These are phyloP conservation scores for Rhincodon typus DNA, from an alignment of 2,797 vertebrate species.

Conservation along the genomic window DNA sequence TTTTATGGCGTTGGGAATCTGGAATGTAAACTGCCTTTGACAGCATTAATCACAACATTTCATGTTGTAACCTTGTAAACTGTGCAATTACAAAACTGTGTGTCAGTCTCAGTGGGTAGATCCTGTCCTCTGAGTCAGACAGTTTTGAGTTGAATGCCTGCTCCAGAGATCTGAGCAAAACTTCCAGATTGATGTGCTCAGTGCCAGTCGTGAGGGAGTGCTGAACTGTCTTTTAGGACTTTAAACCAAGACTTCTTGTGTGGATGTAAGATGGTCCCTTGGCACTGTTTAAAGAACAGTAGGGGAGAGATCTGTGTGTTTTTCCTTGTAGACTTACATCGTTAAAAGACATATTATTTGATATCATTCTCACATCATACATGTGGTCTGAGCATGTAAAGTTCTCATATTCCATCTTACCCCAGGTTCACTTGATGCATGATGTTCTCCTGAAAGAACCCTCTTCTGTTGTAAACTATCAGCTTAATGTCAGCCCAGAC, in stretches of 20 bases:
- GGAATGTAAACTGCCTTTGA: slow-evolving; percentile 14
- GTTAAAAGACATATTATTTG: too few relatives aligned
- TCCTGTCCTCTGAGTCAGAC: not conserved
- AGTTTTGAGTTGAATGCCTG: not conserved
- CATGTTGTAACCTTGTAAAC: slow-evolving; percentile 5
- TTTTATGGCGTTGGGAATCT: slow-evolving; percentile 1
- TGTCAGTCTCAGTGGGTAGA: not conserved
- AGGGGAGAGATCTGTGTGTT: too few relatives aligned
- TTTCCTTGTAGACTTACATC: too few relatives aligned
- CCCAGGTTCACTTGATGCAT: too few relatives aligned
- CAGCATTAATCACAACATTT: slow-evolving; percentile 14
- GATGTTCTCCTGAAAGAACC: too few relatives aligned
- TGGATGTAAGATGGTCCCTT: not conserved
- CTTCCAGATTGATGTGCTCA: not conserved
- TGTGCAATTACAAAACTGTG: not conserved
- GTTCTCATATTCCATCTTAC: too few relatives aligned
- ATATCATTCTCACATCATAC: too few relatives aligned
- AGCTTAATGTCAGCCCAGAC: too few relatives aligned
- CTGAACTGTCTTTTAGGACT: not conserved
- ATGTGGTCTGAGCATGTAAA: too few relatives aligned
- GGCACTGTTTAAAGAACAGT: not conserved
- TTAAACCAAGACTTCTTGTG: not conserved
- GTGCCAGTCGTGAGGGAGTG: not conserved
- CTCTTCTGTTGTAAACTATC: too few relatives aligned
- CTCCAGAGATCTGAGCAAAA: not conserved